phyloP scores from a whole-genome alignment of 1,140 invertebrate species.

The Scaptomyza montana region DNA sequence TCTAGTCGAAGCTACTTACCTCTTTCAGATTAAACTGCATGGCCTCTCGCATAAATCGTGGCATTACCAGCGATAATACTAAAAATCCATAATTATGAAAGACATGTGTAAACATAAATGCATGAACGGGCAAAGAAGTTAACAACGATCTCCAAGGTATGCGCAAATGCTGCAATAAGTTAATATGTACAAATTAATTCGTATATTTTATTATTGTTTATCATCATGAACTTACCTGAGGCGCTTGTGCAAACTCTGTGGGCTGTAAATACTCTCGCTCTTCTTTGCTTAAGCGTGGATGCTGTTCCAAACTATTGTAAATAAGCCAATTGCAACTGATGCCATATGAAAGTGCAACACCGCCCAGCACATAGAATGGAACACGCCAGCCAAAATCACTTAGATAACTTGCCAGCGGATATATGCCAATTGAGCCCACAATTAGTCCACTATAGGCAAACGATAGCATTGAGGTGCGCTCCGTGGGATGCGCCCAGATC shows the following conservation, averaged over 20 bases:
- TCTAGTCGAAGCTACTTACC: slow-evolving; percentile 21
- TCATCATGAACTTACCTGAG: slow-evolving; percentile 23
- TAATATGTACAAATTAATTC: neutral
- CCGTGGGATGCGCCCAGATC: slow-evolving; percentile 75
- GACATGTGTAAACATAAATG: slow-evolving; percentile 72
- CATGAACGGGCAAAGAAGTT: slow-evolving; percentile 51
- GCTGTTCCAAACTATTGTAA: slow-evolving; percentile 64
- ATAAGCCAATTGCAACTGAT: slow-evolving; percentile 61
- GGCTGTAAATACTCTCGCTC: slow-evolving; percentile 59
- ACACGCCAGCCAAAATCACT: slow-evolving; percentile 63
- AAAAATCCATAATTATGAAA: slow-evolving; percentile 71
- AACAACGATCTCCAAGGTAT: slow-evolving; percentile 66
- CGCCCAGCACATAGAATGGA: slow-evolving; percentile 69
- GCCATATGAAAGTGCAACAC: slow-evolving; percentile 50
- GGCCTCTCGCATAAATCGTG: slow-evolving; percentile 71
- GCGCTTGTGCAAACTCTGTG: slow-evolving; percentile 1
- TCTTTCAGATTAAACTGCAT: slow-evolving; percentile 59
- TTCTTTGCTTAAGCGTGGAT: slow-evolving; percentile 58
- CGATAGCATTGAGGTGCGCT: slow-evolving; percentile 65
- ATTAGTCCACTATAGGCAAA: slow-evolving; percentile 73
- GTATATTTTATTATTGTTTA: no score
- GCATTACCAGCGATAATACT: slow-evolving; percentile 53
- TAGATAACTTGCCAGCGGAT: slow-evolving; percentile 64
- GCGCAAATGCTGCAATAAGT: slow-evolving; percentile 10
- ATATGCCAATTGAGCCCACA: slow-evolving; percentile 61